Evolutionary conservation across 2,113 vertebrate species (phyloP), one percentile per base, ranked within the genome.

Genomic region (Larimichthys polyactis): DNA sequence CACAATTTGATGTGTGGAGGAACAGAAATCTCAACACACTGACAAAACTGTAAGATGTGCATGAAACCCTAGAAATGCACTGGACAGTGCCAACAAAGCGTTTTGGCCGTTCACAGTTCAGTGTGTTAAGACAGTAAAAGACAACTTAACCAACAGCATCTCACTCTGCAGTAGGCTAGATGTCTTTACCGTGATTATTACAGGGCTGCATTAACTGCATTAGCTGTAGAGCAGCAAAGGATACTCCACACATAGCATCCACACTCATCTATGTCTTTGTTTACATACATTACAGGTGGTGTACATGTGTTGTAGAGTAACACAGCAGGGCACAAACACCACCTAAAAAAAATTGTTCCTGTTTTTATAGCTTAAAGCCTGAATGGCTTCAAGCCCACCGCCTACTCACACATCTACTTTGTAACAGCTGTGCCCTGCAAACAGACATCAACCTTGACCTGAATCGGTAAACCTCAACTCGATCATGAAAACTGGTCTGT

Each of bases 381-480:
- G 66, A 65, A 60, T 55, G 44, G 29, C 46, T 82, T 22, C 6
- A 66, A 69, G 24, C 58, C 49, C n/a, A 65, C 0, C 0, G 12
- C 51, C 62, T 22, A 10, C 16, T 60, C 24, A 57, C 19, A 57
- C 49, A 52, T 60, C 19, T 82, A 20, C 52, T 78, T 57, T 78
- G 67, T 40, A 52, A 71, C 58, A 80, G 69, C 46, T 65, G 49
- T 80, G 66, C 43, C 46, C 63, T 36, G 20, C 52, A 82, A 74
- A 86, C 63, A 83, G 58, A 49, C 57, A 76, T 36, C 54, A 73
- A 22, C 58, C 60, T 49, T 29, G 60, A 70, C 65, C 55, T 52
- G 36, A 67, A 88, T 63, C 51, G 16, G 52, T 67, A 62, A 71
- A 77, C 20, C n/a, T 72, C 15, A 36, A 44, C 27, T 86, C 49